phyloP scores from a whole-genome alignment of 2,113 vertebrate species.

The Sarotherodon lohbergeri region DNA sequence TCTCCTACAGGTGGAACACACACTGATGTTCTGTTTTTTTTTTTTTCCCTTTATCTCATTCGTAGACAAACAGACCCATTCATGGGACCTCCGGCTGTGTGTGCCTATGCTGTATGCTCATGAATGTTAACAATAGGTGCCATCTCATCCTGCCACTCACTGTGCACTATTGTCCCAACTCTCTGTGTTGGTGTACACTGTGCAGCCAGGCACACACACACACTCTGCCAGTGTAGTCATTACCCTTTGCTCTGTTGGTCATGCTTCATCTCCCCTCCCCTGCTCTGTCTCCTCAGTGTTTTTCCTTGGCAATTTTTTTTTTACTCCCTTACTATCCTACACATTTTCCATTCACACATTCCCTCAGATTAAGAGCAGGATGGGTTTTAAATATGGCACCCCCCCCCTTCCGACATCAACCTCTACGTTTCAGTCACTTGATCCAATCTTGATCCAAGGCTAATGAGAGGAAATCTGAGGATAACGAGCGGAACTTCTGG shows the following conservation, averaged over 20 bases:
- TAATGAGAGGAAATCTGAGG: constrained; percentile 48
- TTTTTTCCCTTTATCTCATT: background rate
- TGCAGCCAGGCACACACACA: background rate
- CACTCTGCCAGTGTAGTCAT: constrained; percentile 3
- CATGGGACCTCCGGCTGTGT: background rate
- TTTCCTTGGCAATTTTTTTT: background rate
- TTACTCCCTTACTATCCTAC: background rate
- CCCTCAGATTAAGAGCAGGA: background rate
- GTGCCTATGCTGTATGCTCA: background rate
- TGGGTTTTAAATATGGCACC: background rate
- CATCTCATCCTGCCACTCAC: constrained; percentile 42
- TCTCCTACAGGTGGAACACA: background rate
- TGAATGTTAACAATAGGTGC: constrained; percentile 45
- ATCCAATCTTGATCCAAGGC: constrained; percentile 11
- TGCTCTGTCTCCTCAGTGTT: background rate
- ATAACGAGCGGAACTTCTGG: constrained; percentile 27
- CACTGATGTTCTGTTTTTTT: background rate
- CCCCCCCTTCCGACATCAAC: background rate
- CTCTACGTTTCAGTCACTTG: background rate
- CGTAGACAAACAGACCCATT: constrained; percentile 24
- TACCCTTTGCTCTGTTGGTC: constrained; percentile 12
- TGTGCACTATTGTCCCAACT: constrained; percentile 29
- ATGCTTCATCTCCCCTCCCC: background rate
- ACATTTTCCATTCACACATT: background rate
- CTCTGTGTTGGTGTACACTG: constrained; percentile 7